Evolutionary conservation across 2,113 vertebrate species (phyloP).

Genomic region (Natator depressus): DNA sequence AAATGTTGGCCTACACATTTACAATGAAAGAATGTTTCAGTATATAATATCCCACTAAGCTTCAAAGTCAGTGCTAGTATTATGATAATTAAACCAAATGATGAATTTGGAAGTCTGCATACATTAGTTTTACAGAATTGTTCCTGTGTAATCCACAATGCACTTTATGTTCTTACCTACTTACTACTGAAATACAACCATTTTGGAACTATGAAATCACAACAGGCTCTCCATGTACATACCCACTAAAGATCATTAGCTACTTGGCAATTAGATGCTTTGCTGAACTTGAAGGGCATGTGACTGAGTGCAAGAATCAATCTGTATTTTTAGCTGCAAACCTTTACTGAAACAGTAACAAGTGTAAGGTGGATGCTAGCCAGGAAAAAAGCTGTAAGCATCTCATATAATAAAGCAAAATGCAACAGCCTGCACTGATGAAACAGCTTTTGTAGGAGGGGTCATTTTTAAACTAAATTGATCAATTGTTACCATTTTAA

Average conservation of each 20-base stretch:
- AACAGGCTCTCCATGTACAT: not conserved
- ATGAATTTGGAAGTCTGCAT: not conserved
- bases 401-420: constrained; percentile 13
- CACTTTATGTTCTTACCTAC: not conserved
- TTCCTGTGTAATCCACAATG: not conserved
- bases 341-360: constrained; percentile 22
- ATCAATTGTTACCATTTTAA: not conserved
- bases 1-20: not conserved
- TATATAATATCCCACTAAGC: not conserved
- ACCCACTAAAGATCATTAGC: not conserved
- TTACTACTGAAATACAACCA: not conserved
- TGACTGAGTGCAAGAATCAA: not conserved
- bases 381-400: not conserved
- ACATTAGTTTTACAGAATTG: not conserved
- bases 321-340: constrained; percentile 14
- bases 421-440: not conserved
- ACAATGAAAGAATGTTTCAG: not conserved
- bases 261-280: not conserved
- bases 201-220: not conserved
- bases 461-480: not conserved
- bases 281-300: not conserved
- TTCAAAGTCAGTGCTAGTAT: not conserved
- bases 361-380: not conserved
- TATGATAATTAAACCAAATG: not conserved
- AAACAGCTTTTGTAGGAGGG: not conserved